A percentile compares a stretch with the other conserved stretches of the same genome.
Conservation (phyloP, 2,113 vertebrate species). For the Amphilophus citrinellus region DNA sequence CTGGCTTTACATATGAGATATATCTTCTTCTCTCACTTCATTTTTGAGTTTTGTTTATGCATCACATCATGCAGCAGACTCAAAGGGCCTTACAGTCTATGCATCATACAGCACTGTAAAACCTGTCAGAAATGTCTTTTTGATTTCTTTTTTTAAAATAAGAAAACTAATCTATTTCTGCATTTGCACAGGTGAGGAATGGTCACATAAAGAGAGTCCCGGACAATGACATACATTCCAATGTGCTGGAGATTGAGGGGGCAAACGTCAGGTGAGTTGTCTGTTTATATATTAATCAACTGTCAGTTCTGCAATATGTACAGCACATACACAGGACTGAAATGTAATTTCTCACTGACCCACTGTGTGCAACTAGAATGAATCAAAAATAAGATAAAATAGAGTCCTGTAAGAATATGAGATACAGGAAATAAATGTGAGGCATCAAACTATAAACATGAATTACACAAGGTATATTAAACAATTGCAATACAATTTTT, state of each 20-base stretch:
- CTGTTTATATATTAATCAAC: not conserved
- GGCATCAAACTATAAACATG: no score
- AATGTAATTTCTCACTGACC: no score
- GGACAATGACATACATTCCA: constrained; percentile 95
- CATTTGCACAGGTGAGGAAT: constrained; percentile 87
- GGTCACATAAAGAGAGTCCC: constrained; percentile 96
- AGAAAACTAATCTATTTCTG: not conserved
- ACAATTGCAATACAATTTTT: no score
- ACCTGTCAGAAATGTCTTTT: not conserved
- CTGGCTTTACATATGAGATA: not conserved
- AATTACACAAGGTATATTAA: no score
- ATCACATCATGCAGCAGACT: not conserved
- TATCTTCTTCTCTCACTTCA: not conserved
- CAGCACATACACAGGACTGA: not conserved
- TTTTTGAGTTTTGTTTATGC: not conserved
- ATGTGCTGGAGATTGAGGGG: constrained; percentile 94
- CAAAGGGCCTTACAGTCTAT: not conserved
- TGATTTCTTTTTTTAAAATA: not conserved
- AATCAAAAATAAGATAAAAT: no score
- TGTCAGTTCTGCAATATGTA: not conserved
- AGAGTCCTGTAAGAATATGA: no score
- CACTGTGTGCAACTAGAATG: no score
- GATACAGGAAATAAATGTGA: no score
- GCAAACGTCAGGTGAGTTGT: constrained; percentile 90
- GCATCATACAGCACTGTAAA: not conserved